Base-by-base conservation (phyloP, 2,797 vertebrate species). In the Hozukius guyotensis region DNA sequence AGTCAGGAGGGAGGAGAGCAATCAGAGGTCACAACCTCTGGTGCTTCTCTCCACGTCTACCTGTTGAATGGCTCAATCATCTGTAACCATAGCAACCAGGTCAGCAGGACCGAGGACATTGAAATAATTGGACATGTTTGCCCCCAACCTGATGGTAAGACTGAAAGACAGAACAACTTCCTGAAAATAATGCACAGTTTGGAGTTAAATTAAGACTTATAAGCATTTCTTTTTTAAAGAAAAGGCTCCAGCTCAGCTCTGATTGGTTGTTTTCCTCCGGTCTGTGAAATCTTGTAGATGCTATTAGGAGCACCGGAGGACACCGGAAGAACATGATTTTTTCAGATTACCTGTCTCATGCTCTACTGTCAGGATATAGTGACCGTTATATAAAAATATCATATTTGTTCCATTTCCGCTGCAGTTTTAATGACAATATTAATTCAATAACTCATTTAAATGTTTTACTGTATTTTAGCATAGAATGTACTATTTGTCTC, bases 1-100 rank as follows among this genome's bases (percentile, higher is more conserved):
- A n/a, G 57, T 22, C 77, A 80, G 18, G 56, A 80, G 5, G 74
- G 46, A 56, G 60, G 74, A 72, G 24, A 67, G 12, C 25, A 1
- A 5, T 12, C 69, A 36, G 5, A 52, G 53, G n/a, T n/a, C 57
- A 56, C 53, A 3, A n/a, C 29, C 24, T 31, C 65, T 32, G 46
- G 11, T n/a, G 18, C 65, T 52, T 52, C 27, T 52, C 65, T 67
- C 12, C 64, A 1, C 1, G 0, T 66, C 63, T 46, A 27, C 38
- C 24, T 46, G 38, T 4, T 0, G 9, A 29, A 20, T 8, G 9
- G 25, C 9, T 1, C 18, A 0, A 49, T 49, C 42, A 29, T 66
- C 42, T 66, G 64, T 49, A 20, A n/a, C 42, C 64, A 66, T 29
- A 66, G 64, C 16, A 66, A 66, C 64, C 5, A 66, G 2, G 18